These are phyloP conservation scores for Lycodopsis pacificus DNA, from an alignment of 2,797 vertebrate genomes.

Conservation along the genomic window DNA sequence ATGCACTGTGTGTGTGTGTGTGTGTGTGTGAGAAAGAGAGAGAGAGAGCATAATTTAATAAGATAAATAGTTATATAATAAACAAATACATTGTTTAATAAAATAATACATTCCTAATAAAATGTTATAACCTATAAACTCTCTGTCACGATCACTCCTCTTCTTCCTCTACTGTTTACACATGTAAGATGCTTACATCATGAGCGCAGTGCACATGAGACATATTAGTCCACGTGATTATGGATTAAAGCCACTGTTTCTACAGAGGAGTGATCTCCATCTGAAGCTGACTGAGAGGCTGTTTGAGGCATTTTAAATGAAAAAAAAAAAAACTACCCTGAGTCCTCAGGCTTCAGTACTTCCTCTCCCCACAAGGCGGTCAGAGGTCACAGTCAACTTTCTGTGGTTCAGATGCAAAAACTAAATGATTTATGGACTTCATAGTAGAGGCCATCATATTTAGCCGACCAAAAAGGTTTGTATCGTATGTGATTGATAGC, in stretches of 20 bases:
- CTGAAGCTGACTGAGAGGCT: not conserved
- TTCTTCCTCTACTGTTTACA: not conserved
- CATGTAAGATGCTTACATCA: conserved; percentile 33
- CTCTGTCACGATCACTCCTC: not conserved
- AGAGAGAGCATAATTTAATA: not conserved
- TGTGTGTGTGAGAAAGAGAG: conserved; percentile 3
- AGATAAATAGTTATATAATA: not conserved
- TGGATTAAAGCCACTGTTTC: conserved; percentile 7
- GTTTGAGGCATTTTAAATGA: not conserved
- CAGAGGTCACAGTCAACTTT: not conserved
- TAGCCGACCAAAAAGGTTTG: too few relatives aligned
- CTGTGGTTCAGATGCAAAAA: not conserved
- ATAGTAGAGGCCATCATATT: not conserved
- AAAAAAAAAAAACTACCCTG: too few relatives aligned
- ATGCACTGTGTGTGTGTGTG: conserved; percentile 6
- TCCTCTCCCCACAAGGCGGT: conserved; percentile 7
- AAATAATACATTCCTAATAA: not conserved
- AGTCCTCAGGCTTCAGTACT: not conserved
- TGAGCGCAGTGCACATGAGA: conserved; percentile 21
- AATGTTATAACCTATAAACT: not conserved
- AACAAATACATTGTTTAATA: not conserved
- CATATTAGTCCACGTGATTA: conserved; percentile 32
- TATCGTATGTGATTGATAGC: not conserved
- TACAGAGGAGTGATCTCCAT: not conserved
- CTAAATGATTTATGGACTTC: not conserved